Conservation (phyloP, 2,797 vertebrate species). For the Allobates femoralis region DNA sequence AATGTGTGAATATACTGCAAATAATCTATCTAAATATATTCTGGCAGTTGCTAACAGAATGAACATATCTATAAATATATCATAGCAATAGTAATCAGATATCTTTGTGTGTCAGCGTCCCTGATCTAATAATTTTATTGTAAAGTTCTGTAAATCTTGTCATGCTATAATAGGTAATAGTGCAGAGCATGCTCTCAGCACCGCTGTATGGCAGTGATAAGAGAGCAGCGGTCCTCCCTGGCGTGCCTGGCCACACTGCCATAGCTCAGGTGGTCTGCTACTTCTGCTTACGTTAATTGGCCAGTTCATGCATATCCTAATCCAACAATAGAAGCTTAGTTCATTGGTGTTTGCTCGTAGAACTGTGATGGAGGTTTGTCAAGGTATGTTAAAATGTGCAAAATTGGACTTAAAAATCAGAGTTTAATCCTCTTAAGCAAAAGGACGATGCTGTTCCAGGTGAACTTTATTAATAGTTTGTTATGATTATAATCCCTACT, state of each 20-base stretch:
- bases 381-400: conserved; percentile 38
- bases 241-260: background rate
- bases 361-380: conserved; percentile 32
- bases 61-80: too few relatives aligned
- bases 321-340: conserved; percentile 46
- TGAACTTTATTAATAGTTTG: conserved; percentile 32
- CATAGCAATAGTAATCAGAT: too few relatives aligned
- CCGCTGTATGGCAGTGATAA: conserved; percentile 40
- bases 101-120: too few relatives aligned
- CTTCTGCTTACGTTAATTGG: conserved; percentile 39
- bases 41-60: too few relatives aligned
- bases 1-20: too few relatives aligned
- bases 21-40: too few relatives aligned
- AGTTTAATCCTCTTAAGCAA: conserved; percentile 52
- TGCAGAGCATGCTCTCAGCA: background rate
- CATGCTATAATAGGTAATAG: background rate
- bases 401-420: conserved; percentile 9
- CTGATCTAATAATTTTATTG: background rate
- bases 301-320: conserved; percentile 5
- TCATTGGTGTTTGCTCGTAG: background rate
- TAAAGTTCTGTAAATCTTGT: background rate
- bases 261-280: conserved; percentile 31
- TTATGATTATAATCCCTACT: conserved; percentile 45
- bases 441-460: conserved; percentile 15
- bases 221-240: conserved; percentile 8